phyloP scores from a whole-genome alignment of 2,888 invertebrate species.

The Ecdyonurus torrentis region DNA sequence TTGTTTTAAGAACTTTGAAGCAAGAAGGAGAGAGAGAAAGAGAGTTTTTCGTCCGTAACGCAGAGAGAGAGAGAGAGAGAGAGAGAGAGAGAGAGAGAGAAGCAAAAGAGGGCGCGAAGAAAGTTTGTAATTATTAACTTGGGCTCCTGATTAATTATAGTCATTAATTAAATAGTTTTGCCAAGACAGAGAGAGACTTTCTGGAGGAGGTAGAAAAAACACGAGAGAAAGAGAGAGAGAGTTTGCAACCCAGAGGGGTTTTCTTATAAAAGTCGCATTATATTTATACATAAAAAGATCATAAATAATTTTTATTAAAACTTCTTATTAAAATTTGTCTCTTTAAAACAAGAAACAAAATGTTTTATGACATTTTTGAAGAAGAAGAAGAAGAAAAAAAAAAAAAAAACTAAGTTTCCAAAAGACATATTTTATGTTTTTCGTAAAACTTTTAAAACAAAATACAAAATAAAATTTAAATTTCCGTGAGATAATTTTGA shows the following conservation, averaged over 20 bases:
- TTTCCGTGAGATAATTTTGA: no score
- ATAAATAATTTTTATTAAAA: conserved; percentile 1
- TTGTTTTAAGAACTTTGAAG: neutral
- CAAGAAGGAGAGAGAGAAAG: neutral
- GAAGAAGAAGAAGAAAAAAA: neutral
- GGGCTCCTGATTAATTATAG: conserved; percentile 2
- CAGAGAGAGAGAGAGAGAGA: neutral
- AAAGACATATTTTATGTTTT: no score
- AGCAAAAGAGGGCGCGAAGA: neutral
- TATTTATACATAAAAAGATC: neutral
- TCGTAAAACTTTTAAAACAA: no score
- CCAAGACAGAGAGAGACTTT: neutral
- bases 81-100: neutral
- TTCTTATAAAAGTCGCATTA: neutral
- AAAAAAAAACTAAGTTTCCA: neutral
- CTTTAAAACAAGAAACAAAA: neutral
- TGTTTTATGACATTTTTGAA: neutral
- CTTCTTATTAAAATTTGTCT: conserved; percentile 3
- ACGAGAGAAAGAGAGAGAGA: neutral
- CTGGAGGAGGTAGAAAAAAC: neutral
- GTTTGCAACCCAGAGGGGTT: neutral
- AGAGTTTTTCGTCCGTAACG: neutral
- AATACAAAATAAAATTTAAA: no score
- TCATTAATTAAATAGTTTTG: conserved; percentile 3
- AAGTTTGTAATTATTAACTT: conserved; percentile 3